Evolutionary conservation across 1,140 invertebrate genomes (phyloP), one percentile per base, ranked within the genome.

Genomic region (Caerostris darwini): DNA sequence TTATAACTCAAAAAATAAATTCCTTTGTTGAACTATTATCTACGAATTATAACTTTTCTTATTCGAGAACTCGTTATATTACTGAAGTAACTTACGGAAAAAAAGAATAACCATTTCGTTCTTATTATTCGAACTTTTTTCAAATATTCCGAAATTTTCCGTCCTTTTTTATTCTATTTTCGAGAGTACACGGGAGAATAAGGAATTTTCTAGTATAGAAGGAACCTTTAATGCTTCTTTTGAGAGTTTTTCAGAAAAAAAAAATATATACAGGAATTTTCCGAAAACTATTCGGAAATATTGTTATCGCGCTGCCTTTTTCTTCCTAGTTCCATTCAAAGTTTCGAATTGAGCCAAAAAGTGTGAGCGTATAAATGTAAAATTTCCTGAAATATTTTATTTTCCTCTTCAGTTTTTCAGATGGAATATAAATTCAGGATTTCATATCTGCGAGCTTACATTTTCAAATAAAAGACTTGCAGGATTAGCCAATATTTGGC

Each of bases 191-290:
- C 53, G 12, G 34, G 50, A 77, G 53, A 50, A 50, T 8, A 77
- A 53, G 3, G 14, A 34, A 10, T 5, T 50, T 77, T 77, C 34
- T 8, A 50, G 14, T 50, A 34, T 12, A 34, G 71, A 77, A 77
- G 71, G 71, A 77, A 77, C 50, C 71, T 12, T 77, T 77, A 77
- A 77, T 77, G 71, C 71, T 77, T 77, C 71, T 50, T 77, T 50
- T 77, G 71, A 77, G 34, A 77, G 71, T 77, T 77, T 12, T 53
- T 10, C 12, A 8, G 10, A 14, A 77, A 12, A 12, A 34, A 61
- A 8, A 61, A 61, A 34, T 34, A 1, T 34, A 34, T 34, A 34
- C 34, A 34, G 7, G 14, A 61, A 61, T 61, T 12, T 61, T 10
- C 8, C 3, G 8, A 3, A 61, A 61, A 61, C 14, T 61, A 10